Evolutionary conservation across 1,140 invertebrate genomes (phyloP).

Genomic region (Diachasma alloeum): DNA sequence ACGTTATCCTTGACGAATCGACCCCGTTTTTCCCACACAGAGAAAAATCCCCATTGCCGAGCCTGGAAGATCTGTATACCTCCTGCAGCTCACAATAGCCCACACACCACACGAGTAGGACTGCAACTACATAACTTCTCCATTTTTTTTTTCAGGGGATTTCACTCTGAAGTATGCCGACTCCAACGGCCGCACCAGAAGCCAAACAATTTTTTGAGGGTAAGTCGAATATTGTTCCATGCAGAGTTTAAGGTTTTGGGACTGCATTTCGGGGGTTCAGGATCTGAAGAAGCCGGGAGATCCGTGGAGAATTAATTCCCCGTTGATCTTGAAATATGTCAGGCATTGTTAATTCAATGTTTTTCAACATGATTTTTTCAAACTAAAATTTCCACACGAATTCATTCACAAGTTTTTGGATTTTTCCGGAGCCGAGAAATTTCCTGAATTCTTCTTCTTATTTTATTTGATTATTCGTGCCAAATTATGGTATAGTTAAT

Average conservation of each 20-base stretch:
- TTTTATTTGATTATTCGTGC: too few species aligned
- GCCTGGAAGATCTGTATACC: neutral
- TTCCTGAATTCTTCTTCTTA: too few species aligned
- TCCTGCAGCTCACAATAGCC: neutral
- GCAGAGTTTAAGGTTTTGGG: neutral
- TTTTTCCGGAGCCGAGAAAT: too few species aligned
- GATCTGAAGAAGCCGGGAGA: neutral
- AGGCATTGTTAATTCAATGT: neutral
- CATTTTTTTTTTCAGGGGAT: constrained; percentile 23
- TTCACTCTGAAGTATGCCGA: constrained; percentile 25
- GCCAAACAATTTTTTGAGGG: neutral
- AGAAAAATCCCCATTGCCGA: neutral
- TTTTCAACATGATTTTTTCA: neutral
- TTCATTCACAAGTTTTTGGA: neutral
- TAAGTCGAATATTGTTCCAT: neutral
- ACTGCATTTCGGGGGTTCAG: neutral
- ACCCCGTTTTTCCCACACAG: constrained; percentile 56
- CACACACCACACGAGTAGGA: constrained; percentile 6
- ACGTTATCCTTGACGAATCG: constrained; percentile 58
- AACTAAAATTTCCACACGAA: neutral
- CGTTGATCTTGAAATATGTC: constrained; percentile 15
- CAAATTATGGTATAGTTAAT: neutral
- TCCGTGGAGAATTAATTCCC: constrained; percentile 23
- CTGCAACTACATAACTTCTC: constrained; percentile 13
- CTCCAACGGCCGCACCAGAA: constrained; percentile 16